These are phyloP conservation scores for Neodiprion lecontei DNA, from an alignment of 1,140 invertebrate genomes.

Conservation along the genomic window DNA sequence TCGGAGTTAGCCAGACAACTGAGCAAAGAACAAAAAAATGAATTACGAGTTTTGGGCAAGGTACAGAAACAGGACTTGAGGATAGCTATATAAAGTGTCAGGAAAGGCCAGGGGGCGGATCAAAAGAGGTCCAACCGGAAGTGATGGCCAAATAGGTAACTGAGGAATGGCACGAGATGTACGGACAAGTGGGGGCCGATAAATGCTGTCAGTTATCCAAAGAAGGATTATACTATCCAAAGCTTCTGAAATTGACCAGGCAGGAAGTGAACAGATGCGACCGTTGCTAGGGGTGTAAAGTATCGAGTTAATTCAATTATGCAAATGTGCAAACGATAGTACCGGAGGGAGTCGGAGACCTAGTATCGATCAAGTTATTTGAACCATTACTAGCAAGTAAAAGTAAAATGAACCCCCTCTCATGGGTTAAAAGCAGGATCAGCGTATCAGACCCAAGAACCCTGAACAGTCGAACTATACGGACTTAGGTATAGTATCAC, in stretches of 20 bases:
- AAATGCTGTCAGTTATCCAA: constrained; percentile 13
- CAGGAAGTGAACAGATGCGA: constrained; percentile 10
- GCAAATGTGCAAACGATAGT: constrained; percentile 25
- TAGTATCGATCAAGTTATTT: constrained; percentile 40
- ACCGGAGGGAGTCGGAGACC: constrained; percentile 27
- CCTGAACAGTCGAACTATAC: too few species aligned
- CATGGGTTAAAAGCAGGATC: too few species aligned
- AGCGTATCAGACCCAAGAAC: too few species aligned
- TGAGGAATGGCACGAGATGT: constrained; percentile 12
- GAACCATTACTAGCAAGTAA: constrained; percentile 31
- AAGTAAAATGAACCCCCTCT: too few species aligned
- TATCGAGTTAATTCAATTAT: background rate
- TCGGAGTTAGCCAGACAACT: constrained; percentile 23
- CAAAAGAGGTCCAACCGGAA: background rate
- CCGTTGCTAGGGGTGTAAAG: constrained; percentile 15
- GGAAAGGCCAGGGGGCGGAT: constrained; percentile 8
- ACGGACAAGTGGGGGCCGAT: constrained; percentile 16
- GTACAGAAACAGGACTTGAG: too few species aligned
- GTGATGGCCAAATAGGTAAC: background rate
- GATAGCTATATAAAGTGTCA: too few species aligned
- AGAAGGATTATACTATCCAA: constrained; percentile 16
- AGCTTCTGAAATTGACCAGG: background rate
- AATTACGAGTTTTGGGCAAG: too few species aligned
- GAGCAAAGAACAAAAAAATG: too few species aligned
- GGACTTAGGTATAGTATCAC: too few species aligned